Evolutionary conservation across 2,113 vertebrate species (phyloP).

Genomic region (Gallinago undulata): DNA sequence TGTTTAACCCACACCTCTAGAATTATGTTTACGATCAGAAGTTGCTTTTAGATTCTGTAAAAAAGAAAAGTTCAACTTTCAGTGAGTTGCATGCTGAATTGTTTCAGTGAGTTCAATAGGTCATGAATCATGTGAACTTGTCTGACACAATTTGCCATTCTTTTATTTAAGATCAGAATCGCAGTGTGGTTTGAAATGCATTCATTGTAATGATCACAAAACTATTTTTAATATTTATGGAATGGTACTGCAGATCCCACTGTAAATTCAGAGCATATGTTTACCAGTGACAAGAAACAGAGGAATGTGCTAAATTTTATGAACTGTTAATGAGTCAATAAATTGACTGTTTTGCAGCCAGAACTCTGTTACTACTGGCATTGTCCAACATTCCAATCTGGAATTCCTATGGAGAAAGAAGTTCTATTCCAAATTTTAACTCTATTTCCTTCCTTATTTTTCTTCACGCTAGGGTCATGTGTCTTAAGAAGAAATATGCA

Average conservation of each 20-base stretch:
- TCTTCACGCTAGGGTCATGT: neutral
- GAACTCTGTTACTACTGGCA: conserved; percentile 65
- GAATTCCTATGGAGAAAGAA: conserved; percentile 47
- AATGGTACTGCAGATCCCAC: conserved; percentile 58
- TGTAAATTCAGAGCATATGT: conserved; percentile 76
- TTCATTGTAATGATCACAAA: conserved; percentile 67
- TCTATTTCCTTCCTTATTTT: neutral
- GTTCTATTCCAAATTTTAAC: conserved; percentile 40
- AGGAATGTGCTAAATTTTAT: conserved; percentile 72
- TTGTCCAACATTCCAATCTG: conserved; percentile 65
- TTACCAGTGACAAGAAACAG: conserved; percentile 71
- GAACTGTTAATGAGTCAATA: conserved; percentile 78
- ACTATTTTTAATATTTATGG: conserved; percentile 75
- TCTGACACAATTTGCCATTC: conserved; percentile 22
- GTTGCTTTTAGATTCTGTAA: neutral
- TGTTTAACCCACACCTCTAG: neutral
- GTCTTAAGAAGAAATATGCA: neutral
- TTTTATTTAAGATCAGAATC: conserved; percentile 44
- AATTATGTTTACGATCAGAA: neutral
- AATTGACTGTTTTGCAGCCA: conserved; percentile 74
- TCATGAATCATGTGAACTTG: neutral
- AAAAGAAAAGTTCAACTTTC: neutral
- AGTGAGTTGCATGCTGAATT: neutral
- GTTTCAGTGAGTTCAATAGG: neutral
- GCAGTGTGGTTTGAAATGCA: conserved; percentile 47